Base-by-base conservation (phyloP, 2,113 vertebrate species). In the Smithornis capensis region DNA sequence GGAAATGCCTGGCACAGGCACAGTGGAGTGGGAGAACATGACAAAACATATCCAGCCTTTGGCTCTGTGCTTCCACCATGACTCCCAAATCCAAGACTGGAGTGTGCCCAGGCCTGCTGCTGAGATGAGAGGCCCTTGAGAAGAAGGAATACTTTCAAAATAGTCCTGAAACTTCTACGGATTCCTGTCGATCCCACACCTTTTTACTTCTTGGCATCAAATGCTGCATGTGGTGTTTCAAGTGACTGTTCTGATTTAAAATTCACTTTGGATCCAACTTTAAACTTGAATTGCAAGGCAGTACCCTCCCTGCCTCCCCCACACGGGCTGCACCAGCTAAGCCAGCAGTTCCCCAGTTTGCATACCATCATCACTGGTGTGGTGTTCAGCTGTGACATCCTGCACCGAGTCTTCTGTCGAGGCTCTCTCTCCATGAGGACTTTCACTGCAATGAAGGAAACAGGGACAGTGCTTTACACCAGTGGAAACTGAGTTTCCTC, bases 321-420 rank as follows among this genome's bases (percentile, higher is more conserved):
- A 3, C 3, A n/a, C 24, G 28, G 62, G 53, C 1, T 57, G 28
- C 44, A 24, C 29, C 89, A 62, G 52, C 33, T 7, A 7, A 10
- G 37, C 75, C n/a, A 75, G 68, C 5, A 35, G 60, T 28, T 3
- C 6, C 21, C 6, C 5, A 68, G 79, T 13, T 4, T 22, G 87
- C 97, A 4, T 97, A 99, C 99, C 99, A 16, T 99, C 99, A n/a
- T 99, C 99, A 3, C 99, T 99, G 79, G 98, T 99, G 95, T 98
- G 99, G 96, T 98, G 97, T 29, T 99, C 99, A 9, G 98, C 94
- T 4, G 98, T 94, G 4, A 98, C 97, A 17, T 99, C 99, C 87
- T 98, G 99, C 33, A 98, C 98, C 0, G 98, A 98, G 86, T 99
- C 99, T 75, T 99, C 99, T 63, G 98, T 94, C 6, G 98, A 98